Conservation (phyloP, 2,797 vertebrate genomes). For the Rhabdomys pumilio region DNA sequence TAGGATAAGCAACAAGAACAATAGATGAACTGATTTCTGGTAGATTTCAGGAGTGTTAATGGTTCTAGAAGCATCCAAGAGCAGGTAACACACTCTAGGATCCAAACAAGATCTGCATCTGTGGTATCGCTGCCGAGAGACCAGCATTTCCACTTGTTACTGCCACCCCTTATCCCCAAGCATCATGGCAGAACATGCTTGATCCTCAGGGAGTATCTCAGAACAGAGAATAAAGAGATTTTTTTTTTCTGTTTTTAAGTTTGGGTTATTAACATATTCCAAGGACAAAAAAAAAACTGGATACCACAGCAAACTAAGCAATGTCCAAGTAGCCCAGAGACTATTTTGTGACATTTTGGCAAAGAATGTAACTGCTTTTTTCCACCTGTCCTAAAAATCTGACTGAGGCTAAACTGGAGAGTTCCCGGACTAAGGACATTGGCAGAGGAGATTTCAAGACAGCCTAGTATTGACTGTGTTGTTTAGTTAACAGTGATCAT, state of each 20-base stretch:
- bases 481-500: no score
- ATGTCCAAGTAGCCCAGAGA: not conserved
- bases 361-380: not conserved
- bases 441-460: not conserved
- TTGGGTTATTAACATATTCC: not conserved
- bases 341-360: not conserved
- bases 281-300: not conserved
- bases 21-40: rapidly evolving
- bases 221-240: not conserved
- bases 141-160: not conserved
- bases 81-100: rapidly evolving
- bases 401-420: not conserved
- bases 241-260: not conserved
- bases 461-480: not conserved
- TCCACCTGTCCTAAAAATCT: not conserved
- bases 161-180: not conserved
- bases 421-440: not conserved
- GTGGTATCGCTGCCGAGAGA: not conserved
- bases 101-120: no score
- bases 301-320: not conserved
- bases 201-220: not conserved
- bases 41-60: rapidly evolving
- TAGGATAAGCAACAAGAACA: rapidly evolving
- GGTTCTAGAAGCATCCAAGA: rapidly evolving
- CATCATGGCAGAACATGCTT: not conserved